Evolutionary conservation across 2,888 invertebrate genomes (phyloP), one percentile per base, ranked within the genome.

Genomic region (Flexamia atlantica): DNA sequence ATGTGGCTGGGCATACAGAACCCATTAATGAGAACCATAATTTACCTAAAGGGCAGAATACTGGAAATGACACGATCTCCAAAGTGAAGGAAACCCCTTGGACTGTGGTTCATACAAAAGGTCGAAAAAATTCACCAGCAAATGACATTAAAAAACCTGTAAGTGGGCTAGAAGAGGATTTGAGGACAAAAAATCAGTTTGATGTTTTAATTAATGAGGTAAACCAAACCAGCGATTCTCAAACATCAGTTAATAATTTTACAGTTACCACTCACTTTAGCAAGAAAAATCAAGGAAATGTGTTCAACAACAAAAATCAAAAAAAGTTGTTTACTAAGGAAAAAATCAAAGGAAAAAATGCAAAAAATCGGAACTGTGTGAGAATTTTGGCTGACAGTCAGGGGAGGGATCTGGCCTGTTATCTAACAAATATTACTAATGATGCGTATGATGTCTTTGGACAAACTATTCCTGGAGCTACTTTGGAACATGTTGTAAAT

Each of bases 321-420:
- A 40, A 40, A 12, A 40, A 40, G 40, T 9, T 9, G 40, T 20
- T 57, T 7, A 57, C 7, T 57, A 9, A 7, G 23, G 7, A 57
- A 57, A 5, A 57, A 57, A 57, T 9, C 57, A 10, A 10, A 20
- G 5, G 9, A 10, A 20, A 7, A 20, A 10, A 17, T 57, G 23
- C 17, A 20, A 57, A 57, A 57, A 57, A 57, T 7, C 57, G 9
- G 23, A 7, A 57, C 57, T 17, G 17, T 23, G 23, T 57, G 23
- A 57, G 7, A 57, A 23, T 57, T 57, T 57, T 57, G 20, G 23
- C 57, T 57, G 57, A 57, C 23, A 57, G 57, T 57, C 57, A 57
- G 23, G 57, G 57, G 17, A 57, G 17, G 7, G 57, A 23, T 57
- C 5, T 57, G 57, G 57, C 57, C 17, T n/a, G 7, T 17, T 57